These are phyloP conservation scores for Lates calcarifer DNA, from an alignment of 2,113 vertebrate genomes.

Conservation along the genomic window DNA sequence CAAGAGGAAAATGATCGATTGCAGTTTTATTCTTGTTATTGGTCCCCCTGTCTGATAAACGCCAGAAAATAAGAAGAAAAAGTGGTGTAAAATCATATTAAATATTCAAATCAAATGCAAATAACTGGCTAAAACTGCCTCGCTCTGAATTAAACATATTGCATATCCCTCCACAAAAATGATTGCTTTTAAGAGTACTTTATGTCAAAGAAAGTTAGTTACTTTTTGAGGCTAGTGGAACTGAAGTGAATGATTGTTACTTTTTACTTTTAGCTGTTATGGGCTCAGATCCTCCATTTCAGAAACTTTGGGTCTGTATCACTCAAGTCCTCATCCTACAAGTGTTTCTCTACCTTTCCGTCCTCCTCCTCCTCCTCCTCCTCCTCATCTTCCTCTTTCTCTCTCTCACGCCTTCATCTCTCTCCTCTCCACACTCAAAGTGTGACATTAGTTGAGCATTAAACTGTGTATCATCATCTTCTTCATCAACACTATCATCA, in stretches of 20 bases:
- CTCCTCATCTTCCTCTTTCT: slow-evolving; percentile 1
- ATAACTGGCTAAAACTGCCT: background rate
- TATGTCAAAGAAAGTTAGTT: background rate
- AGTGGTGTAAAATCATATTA: background rate
- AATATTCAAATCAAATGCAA: background rate
- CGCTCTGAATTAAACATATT: too few relatives aligned
- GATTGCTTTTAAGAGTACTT: background rate
- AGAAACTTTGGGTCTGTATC: background rate
- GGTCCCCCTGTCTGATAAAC: background rate
- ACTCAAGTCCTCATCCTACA: slow-evolving; percentile 21
- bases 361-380: slow-evolving; percentile 10
- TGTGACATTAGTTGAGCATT: slow-evolving; percentile 48
- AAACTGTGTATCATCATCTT: slow-evolving; percentile 60
- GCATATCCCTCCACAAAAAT: background rate
- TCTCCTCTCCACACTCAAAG: slow-evolving; percentile 7
- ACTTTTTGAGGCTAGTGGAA: background rate
- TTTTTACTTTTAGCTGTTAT: background rate
- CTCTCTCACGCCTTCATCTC: slow-evolving; percentile 33
- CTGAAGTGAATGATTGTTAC: background rate
- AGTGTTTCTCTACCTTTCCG: slow-evolving; percentile 27
- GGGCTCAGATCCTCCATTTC: background rate
- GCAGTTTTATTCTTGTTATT: background rate
- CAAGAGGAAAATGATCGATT: background rate
- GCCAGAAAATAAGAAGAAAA: background rate
- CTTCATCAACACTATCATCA: slow-evolving; percentile 56